These are phyloP conservation scores for Cheilosia soror DNA, from an alignment of 2,888 invertebrate genomes.

Conservation along the genomic window DNA sequence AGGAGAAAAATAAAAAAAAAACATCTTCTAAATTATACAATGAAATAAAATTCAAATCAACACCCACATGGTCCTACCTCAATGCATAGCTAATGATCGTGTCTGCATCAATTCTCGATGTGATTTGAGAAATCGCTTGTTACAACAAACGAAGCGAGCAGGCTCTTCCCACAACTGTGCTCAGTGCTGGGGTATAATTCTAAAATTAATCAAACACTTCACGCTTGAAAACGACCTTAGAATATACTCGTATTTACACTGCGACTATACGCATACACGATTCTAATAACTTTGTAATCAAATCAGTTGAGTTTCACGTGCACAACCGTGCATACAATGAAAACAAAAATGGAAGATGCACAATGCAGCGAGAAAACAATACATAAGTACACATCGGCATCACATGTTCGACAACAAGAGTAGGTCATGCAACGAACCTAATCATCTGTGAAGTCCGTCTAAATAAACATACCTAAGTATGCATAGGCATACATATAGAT, in stretches of 20 bases:
- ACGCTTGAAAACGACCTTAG: constrained; percentile 51
- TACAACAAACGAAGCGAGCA: constrained; percentile 13
- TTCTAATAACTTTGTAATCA: constrained; percentile 43
- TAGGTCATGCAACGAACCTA: constrained; percentile 66
- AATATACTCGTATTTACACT: constrained; percentile 2
- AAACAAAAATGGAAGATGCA: constrained; percentile 22
- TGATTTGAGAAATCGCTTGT: too few relatives aligned
- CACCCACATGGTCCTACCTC: too few relatives aligned
- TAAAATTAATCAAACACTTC: constrained; percentile 65
- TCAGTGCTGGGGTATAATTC: constrained; percentile 19
- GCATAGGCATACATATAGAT: too few relatives aligned
- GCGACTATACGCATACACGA: constrained; percentile 20
- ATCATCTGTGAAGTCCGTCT: constrained; percentile 63
- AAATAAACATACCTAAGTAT: constrained; percentile 5
- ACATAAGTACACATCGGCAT: constrained; percentile 17
- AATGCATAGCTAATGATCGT: too few relatives aligned
- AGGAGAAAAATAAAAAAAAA: too few relatives aligned
- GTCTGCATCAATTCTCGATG: too few relatives aligned
- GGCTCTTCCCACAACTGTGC: constrained; percentile 2
- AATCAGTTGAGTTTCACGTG: constrained; percentile 66
- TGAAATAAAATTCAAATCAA: too few relatives aligned
- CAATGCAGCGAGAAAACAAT: constrained; percentile 4
- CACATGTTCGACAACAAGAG: constrained; percentile 41
- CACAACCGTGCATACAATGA: constrained; percentile 27
- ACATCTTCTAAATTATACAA: too few relatives aligned